Evolutionary conservation across 2,888 invertebrate genomes (phyloP), one percentile per base, ranked within the genome.

Genomic region (Papilio elwesi): DNA sequence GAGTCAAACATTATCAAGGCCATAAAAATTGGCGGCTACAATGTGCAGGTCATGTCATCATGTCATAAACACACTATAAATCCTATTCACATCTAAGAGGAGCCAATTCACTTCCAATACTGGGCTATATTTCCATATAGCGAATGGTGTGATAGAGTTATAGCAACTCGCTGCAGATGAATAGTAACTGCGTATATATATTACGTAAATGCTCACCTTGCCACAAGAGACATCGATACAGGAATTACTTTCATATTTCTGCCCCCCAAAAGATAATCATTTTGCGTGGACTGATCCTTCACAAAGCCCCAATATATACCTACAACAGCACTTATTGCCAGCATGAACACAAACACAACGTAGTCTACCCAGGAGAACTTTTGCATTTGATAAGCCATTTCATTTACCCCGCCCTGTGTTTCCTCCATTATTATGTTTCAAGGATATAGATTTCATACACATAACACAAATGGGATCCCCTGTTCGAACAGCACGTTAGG

Each of bases 261-360:
- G 71, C 97, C 97, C 36, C 97, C 98, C 71, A 98, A 95, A 68
- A 98, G 94, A 84, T 98, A 97, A 83, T 96, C 96, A 84, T 95
- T 95, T 69, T 95, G 94, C 8, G 92, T 94, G 0, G 91, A 91
- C 69, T 95, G 94, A 75, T 95, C 95, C 83, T 96, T 95, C 84
- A 96, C 94, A 77, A 97, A 96, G 0, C 97, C 97, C 90, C 97
- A 98, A 84, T 97, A 97, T n/a, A 98, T 88, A 0, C 98, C 98
- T 63, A 98, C 96, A 12, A 94, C 90, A 0, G 97, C 96, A 87
- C 97, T 98, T 52, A 96, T 93, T 13, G 95, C 90, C 79, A 98
- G 88, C 97, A 97, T 97, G 0, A 95, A 82, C 72, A 95, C 94
- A 86, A 98, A 98, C 77, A 98, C 96, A 1, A 96, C 83, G 88